Conservation (phyloP, 1,140 invertebrate genomes). For the Helicoverpa armigera region DNA sequence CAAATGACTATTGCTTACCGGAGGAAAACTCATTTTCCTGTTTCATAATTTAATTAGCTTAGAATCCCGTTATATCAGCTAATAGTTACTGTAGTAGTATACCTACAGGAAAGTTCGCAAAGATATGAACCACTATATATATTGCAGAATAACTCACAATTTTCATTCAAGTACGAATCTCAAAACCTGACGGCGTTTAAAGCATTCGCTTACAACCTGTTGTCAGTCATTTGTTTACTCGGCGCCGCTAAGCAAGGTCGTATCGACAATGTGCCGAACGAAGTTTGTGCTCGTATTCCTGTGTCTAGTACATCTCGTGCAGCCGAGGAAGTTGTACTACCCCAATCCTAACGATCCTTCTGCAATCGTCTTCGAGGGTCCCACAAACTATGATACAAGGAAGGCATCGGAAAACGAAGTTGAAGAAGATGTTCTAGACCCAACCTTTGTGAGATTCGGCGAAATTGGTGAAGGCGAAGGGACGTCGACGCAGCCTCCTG, state of each 20-base stretch:
- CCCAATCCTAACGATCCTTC: constrained; percentile 57
- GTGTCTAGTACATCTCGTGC: constrained; percentile 30
- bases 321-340: constrained; percentile 54
- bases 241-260: constrained; percentile 41
- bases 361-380: constrained; percentile 68
- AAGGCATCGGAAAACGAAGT: constrained; percentile 54
- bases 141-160: constrained; percentile 43
- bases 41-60: too few relatives aligned
- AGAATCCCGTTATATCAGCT: too few relatives aligned
- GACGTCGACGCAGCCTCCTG: neutral
- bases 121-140: constrained; percentile 24
- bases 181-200: constrained; percentile 9
- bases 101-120: neutral
- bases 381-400: constrained; percentile 62
- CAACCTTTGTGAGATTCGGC: constrained; percentile 45
- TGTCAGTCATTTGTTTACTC: constrained; percentile 45
- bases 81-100: neutral
- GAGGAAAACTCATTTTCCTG: too few relatives aligned
- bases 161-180: constrained; percentile 36
- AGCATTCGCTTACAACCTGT: constrained; percentile 25
- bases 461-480: neutral
- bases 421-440: constrained; percentile 52
- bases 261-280: constrained; percentile 26
- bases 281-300: constrained; percentile 41
- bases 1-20: too few relatives aligned